Evolutionary conservation across 2,888 invertebrate genomes (phyloP).

Genomic region (Pseudeuparius sepicola): DNA sequence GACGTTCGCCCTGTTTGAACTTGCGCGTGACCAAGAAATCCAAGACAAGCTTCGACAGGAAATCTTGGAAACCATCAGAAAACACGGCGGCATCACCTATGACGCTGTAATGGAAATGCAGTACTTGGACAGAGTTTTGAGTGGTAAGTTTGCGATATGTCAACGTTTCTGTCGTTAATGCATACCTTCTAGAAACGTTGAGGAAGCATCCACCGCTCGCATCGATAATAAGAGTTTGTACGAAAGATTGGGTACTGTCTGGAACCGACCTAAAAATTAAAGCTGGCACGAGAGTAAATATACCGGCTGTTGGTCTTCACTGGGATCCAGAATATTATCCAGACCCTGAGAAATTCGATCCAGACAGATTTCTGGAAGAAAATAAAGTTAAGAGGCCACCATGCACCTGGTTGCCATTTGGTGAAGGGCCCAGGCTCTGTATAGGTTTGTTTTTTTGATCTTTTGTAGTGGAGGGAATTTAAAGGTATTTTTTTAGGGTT

Average conservation of each 20-base stretch:
- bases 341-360: constrained; percentile 24
- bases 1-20: constrained; percentile 24
- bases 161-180: constrained; percentile 21
- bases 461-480: too few species aligned
- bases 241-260: constrained; percentile 28
- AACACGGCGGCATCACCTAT: too few species aligned
- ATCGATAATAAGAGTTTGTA: constrained; percentile 21
- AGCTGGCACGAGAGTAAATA: constrained; percentile 27
- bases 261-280: constrained; percentile 29
- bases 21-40: constrained; percentile 21
- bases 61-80: too few species aligned
- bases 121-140: too few species aligned
- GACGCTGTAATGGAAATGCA: too few species aligned
- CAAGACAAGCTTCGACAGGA: constrained; percentile 24
- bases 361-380: constrained; percentile 24
- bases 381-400: constrained; percentile 12
- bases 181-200: too few species aligned
- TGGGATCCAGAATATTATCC: constrained; percentile 31
- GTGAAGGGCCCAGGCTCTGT: constrained; percentile 22
- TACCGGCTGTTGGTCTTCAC: constrained; percentile 30
- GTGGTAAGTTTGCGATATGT: constrained; percentile 17
- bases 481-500: too few species aligned
- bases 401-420: constrained; percentile 20
- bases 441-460: constrained; percentile 21
- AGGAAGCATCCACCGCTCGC: constrained; percentile 32